A percentile compares a stretch with the other conserved stretches of the same genome.
phyloP scores from a whole-genome alignment of 2,113 vertebrate genomes.

The Barnardius zonarius region DNA sequence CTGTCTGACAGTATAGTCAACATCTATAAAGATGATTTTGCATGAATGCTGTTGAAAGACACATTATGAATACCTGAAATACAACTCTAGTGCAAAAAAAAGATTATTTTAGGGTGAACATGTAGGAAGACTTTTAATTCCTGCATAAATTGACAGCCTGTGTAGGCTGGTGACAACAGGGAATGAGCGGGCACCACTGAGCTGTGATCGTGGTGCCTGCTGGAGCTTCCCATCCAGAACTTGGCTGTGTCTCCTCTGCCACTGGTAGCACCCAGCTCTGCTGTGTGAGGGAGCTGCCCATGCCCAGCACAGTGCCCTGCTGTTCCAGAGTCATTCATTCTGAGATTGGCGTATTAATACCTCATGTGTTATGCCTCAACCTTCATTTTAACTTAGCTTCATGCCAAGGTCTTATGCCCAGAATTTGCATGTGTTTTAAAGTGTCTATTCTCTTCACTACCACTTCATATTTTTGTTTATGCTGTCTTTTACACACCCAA shows the following conservation, averaged over 20 bases:
- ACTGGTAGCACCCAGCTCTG: not conserved
- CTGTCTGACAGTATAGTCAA: not conserved
- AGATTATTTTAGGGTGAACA: not conserved
- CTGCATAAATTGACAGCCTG: not conserved
- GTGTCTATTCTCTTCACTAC: not conserved
- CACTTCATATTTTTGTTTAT: not conserved
- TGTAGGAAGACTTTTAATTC: not conserved
- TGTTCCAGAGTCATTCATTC: not conserved
- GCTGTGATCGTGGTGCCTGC: not conserved
- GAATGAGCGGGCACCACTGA: not conserved
- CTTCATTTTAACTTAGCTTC: not conserved
- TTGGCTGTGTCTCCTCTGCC: not conserved
- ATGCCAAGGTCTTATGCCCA: not conserved
- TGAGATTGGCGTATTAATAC: not conserved
- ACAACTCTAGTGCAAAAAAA: not conserved
- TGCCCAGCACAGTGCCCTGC: not conserved
- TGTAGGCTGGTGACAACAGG: not conserved
- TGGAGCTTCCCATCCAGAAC: not conserved
- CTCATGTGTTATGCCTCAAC: not conserved
- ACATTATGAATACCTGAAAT: not conserved
- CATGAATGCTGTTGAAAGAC: not conserved
- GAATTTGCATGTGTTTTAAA: not conserved
- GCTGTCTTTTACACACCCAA: not conserved
- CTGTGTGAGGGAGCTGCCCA: fast-evolving
- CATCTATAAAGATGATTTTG: not conserved